Base-by-base conservation (phyloP, 2,113 vertebrate genomes). In the Ardeotis arabs region DNA sequence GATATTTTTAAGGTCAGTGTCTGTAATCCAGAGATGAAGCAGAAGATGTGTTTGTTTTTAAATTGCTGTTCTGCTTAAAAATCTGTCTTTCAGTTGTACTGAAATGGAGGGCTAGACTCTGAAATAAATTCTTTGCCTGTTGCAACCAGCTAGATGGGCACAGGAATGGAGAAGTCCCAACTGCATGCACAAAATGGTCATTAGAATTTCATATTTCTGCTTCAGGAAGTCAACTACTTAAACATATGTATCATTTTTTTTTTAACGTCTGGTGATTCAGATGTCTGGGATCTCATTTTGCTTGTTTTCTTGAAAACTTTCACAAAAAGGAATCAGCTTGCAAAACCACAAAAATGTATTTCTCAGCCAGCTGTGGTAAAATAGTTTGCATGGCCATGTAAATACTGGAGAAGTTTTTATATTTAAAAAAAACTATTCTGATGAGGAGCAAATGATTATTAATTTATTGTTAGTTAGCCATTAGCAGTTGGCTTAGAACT, bases 321-420 rank as follows among this genome's bases (percentile, higher is more conserved):
- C 80, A 92, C 41, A 82, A 87, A 76, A 96, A 95, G 66, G 95
- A 95, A 89, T 95, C 78, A 59, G 85, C 63, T 89, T 95, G 84
- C 91, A 97, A 96, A 97, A 95, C 97, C 97, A 83, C 97, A 97
- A 84, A 94, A 96, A 97, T 97, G 93, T 91, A 33, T 62, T 95
- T 93, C 89, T 92, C 67, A 87, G 83, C 84, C 77, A 92, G 85
- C 80, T 77, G 73, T 63, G 73, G 89, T 76, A 78, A 90, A 92
- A 84, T 16, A 81, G 77, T 84, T 96, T 80, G 50, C n/a, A 39
- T 28, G 68, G 44, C 84, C 89, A 45, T 81, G 70, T 70, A 59
- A n/a, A 56, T 79, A 56, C 49, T 64, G 59, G 50, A 89, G 37
- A 85, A 85, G 35, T 28, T 70, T 77, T 84, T 66, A 4, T 69